These are phyloP conservation scores for Cryptomyrus ogoouensis DNA, from an alignment of 2,113 vertebrate genomes.

Conservation along the genomic window DNA sequence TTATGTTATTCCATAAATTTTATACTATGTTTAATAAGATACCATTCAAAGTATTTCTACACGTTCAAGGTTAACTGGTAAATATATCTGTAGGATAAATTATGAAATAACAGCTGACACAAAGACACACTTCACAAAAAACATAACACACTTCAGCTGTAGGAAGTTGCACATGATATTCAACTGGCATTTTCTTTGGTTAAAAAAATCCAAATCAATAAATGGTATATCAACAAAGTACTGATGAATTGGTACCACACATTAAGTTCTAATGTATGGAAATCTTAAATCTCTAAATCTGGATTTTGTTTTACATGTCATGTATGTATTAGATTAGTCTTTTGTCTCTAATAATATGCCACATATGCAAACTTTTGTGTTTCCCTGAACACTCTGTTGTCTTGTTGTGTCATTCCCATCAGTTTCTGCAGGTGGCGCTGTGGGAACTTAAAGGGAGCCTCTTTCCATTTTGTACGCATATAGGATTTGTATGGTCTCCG, in stretches of 20 bases:
- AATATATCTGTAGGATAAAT: constrained; percentile 29
- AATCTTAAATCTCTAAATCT: background rate
- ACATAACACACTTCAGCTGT: constrained; percentile 19
- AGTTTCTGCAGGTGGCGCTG: constrained; percentile 13
- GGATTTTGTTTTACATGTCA: background rate
- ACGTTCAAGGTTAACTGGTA: constrained; percentile 30
- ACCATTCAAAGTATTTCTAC: constrained; percentile 30
- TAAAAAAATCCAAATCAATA: constrained; percentile 13
- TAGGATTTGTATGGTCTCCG: background rate
- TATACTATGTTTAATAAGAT: constrained; percentile 23
- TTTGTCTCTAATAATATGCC: background rate
- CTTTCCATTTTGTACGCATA: background rate
- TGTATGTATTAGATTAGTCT: background rate
- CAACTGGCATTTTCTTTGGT: constrained; percentile 17
- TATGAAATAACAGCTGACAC: constrained; percentile 26
- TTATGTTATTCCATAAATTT: constrained; percentile 15
- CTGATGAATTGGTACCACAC: background rate
- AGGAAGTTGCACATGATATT: constrained; percentile 6
- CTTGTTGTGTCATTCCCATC: background rate
- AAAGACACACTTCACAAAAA: constrained; percentile 25
- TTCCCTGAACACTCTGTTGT: background rate
- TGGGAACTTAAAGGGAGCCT: background rate
- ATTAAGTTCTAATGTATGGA: background rate
- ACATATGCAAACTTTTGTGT: background rate
- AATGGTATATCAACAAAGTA: background rate